Evolutionary conservation across 2,797 vertebrate species (phyloP).

Genomic region (Platyrinchus mystaceus): DNA sequence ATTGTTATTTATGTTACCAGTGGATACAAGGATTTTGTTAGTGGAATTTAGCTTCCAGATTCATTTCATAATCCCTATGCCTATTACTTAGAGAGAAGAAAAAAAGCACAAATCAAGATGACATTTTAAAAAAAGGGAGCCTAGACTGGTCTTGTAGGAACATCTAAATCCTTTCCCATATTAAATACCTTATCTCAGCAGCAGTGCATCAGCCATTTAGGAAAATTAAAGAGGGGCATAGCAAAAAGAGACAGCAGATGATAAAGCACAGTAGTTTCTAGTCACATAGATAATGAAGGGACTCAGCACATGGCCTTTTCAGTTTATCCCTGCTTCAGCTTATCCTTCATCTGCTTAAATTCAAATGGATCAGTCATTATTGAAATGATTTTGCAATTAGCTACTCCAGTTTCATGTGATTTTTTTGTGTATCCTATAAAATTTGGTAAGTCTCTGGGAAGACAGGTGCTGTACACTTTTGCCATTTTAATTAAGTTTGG

Average conservation of each 20-base stretch:
- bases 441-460: not conserved
- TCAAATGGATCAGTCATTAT: constrained; percentile 73
- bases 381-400: constrained; percentile 71
- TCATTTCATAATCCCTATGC: constrained; percentile 74
- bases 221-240: constrained; percentile 80
- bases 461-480: not conserved
- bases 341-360: constrained; percentile 75
- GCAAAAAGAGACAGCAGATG: constrained; percentile 66
- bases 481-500: constrained; percentile 13
- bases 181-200: constrained; percentile 78
- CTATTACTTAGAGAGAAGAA: constrained; percentile 73
- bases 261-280: constrained; percentile 72
- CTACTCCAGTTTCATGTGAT: constrained; percentile 70
- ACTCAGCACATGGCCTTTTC: constrained; percentile 71
- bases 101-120: constrained; percentile 81
- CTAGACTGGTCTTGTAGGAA: constrained; percentile 72
- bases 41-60: constrained; percentile 68
- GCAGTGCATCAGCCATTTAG: constrained; percentile 75
- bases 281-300: constrained; percentile 69
- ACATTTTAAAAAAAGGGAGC: constrained; percentile 76
- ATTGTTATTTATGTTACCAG: constrained; percentile 52
- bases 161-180: constrained; percentile 79
- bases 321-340: constrained; percentile 75
- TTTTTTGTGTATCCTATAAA: constrained; percentile 53
- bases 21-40: constrained; percentile 73